Evolutionary conservation across 2,888 invertebrate species (phyloP).

Genomic region (Pteria penguin): DNA sequence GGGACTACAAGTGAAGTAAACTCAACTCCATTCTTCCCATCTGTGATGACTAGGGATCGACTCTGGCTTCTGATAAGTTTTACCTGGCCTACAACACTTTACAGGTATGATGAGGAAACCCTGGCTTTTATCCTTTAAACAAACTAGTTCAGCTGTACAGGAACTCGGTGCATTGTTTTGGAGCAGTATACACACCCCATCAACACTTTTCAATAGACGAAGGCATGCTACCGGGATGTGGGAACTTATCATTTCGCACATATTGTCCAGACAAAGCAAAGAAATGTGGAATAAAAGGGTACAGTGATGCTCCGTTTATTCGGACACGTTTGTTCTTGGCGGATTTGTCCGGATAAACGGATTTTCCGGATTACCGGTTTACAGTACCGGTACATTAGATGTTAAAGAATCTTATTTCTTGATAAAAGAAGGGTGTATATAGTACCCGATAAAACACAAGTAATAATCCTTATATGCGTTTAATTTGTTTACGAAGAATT

Average conservation of each 20-base stretch:
- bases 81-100: slow-evolving; percentile 35
- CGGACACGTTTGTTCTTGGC: no score
- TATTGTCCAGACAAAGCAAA: slow-evolving; percentile 54
- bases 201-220: slow-evolving; percentile 47
- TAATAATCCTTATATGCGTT: no score
- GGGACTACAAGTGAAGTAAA: slow-evolving; percentile 38
- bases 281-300: slow-evolving; percentile 47
- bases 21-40: slow-evolving; percentile 42
- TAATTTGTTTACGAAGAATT: no score
- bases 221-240: slow-evolving; percentile 48
- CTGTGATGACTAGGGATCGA: slow-evolving; percentile 37
- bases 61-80: slow-evolving; percentile 37
- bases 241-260: slow-evolving; percentile 40
- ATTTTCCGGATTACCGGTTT: no score
- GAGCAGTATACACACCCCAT: slow-evolving; percentile 28
- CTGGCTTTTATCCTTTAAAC: slow-evolving; percentile 38
- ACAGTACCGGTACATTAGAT: no score
- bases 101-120: slow-evolving; percentile 17
- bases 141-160: slow-evolving; percentile 44
- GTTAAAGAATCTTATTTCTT: no score
- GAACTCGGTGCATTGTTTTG: slow-evolving; percentile 18
- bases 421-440: no score
- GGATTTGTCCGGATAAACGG: no score
- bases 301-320: no score
- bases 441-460: no score